Evolutionary conservation across 2,888 invertebrate genomes (phyloP).

Genomic region (Lysandra coridon): DNA sequence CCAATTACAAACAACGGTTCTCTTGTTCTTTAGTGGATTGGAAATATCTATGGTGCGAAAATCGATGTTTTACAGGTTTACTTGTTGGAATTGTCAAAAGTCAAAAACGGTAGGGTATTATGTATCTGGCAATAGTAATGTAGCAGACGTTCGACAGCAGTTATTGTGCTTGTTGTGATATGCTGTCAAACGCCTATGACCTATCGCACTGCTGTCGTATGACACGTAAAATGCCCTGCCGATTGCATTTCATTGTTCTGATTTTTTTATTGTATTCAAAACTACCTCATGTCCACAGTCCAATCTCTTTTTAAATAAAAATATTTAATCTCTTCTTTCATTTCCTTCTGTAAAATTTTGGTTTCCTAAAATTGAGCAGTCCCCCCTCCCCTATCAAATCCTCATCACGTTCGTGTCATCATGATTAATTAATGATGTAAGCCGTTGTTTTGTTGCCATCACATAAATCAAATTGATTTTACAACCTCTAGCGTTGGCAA

Average conservation of each 20-base stretch:
- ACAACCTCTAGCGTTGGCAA: conserved; percentile 6
- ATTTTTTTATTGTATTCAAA: no score
- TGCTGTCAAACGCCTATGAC: no score
- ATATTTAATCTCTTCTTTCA: not conserved
- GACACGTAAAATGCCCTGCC: no score
- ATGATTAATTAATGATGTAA: conserved; percentile 20
- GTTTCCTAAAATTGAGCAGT: not conserved
- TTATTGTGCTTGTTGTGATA: no score
- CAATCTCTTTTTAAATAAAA: no score
- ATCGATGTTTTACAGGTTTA: not conserved
- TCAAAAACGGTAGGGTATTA: no score
- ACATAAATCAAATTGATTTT: conserved; percentile 24
- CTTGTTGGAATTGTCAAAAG: not conserved
- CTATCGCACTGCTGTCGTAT: no score
- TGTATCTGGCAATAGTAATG: no score
- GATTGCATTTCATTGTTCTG: no score
- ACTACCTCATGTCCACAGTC: no score
- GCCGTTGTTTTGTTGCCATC: conserved; percentile 6
- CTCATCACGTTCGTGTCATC: not conserved
- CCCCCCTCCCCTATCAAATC: not conserved
- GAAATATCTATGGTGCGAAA: not conserved
- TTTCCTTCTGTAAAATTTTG: not conserved
- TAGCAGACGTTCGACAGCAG: no score
- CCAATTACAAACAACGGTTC: conserved; percentile 27
- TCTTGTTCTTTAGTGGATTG: not conserved